Base-by-base conservation (phyloP, 1,140 invertebrate species). In the Formica selysi region DNA sequence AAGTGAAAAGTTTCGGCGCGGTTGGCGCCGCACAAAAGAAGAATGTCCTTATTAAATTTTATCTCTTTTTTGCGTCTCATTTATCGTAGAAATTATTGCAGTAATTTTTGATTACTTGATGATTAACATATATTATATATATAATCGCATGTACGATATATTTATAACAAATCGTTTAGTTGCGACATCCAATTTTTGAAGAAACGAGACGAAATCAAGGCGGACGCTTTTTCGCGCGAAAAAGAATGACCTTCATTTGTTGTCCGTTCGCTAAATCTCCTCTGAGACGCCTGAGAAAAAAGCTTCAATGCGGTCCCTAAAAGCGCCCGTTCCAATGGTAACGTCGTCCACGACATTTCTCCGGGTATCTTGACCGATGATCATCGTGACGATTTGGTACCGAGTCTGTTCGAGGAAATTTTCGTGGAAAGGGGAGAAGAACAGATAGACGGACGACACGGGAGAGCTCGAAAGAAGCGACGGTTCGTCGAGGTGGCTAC, bases 311-410 rank as follows among this genome's bases (percentile, higher is more conserved):
- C 79, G 62, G 76, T 51, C 29, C 36, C 41, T 71, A 64, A 78
- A 79, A 85, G 88, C 68, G 88, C 65, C 85, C 78, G 88, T 22
- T 59, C 41, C 57, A 54, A 44, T 51, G 29, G 48, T 54, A 44
- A 62, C 71, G 62, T 65, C 38, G 57, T 59, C 19, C 54, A 5
- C 62, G 41, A 71, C 44, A 71, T 90, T 85, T 78, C 86, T 76
- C 65, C 78, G 74, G 79, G 79, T 76, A 88, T 91, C 88, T 91
- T 91, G 90, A 91, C 90, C 86, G 88, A 89, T 85, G 88, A 91
- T 91, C 90, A 80, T 88, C 80, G 87, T 83, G 89, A 91, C 88
- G 81, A 88, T 65, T 90, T 64, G 67, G 38, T 79, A 57, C 11
- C 67, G 78, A 87, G 87, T 87, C 70, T 57, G 78, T 70, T 81